Base-by-base conservation (phyloP, 1,140 invertebrate species). In the Euura saliciscinereae region DNA sequence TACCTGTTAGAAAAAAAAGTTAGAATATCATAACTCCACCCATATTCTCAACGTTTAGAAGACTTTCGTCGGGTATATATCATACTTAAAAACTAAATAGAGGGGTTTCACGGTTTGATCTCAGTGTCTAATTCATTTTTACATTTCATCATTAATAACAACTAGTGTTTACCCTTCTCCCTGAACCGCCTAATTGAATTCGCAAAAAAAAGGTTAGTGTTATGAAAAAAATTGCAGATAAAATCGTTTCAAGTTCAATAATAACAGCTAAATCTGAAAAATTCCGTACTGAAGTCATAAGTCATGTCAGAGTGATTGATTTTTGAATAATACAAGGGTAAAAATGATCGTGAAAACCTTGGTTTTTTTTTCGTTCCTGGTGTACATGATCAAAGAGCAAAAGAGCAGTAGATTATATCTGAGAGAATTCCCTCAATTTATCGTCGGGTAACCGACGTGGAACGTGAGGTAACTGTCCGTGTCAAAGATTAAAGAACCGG, bases 1-100 rank as follows among this genome's bases (percentile, higher is more conserved):
- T n/a, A 59, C 51, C 51, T 59, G 51, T 59, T 59, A n/a, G 13
- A 59, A 59, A 51, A 51, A 59, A 59, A 59, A 59, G 51, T 59
- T 8, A 59, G 51, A 11, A n/a, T 59, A 59, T n/a, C 51, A 59
- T 59, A 59, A 6, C 3, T 28, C 51, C 3, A 59, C 51, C 51
- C 51, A 59, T 59, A 2, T 2, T 59, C 51, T 59, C 51, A n/a
- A 59, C 51, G 13, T 59, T 59, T 59, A 59, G 51, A 59, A 59
- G 51, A 59, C 8, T 59, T 59, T 59, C 51, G 8, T 11, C 51
- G 51, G 51, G 51, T n/a, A 59, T 59, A 59, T 59, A 59, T 59
- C 51, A 59, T 59, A 11, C 13, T 59, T 6, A 59, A n/a, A 59
- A 59, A 59, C 51, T 59, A 59, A 59, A 59, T 59, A 59, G 51